Conservation (phyloP, 2,797 vertebrate species). For the Falco novaeseelandiae region DNA sequence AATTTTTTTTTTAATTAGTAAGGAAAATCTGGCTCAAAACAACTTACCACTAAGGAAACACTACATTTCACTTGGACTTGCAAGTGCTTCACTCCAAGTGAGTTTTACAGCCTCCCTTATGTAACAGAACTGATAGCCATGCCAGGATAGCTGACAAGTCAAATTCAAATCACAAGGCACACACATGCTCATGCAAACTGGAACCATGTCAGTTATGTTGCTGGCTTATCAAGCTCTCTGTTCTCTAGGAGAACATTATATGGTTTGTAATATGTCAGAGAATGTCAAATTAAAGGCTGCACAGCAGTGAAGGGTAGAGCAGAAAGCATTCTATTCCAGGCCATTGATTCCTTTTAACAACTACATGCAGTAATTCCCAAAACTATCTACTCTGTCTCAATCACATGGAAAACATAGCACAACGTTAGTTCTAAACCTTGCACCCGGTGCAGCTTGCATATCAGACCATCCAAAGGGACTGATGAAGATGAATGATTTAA, state of each 20-base stretch:
- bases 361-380: conserved; percentile 44
- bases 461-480: conserved; percentile 38
- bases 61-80: background rate
- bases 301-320: conserved; percentile 54
- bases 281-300: conserved; percentile 63
- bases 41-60: background rate
- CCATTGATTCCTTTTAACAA: conserved; percentile 72
- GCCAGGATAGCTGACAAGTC: conserved; percentile 37
- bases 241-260: conserved; percentile 58
- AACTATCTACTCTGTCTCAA: conserved; percentile 45
- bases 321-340: conserved; percentile 59
- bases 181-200: background rate
- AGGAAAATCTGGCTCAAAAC: background rate
- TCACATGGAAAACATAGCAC: conserved; percentile 28
- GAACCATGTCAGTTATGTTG: conserved; percentile 6
- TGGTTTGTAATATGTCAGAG: conserved; percentile 62
- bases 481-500: conserved; percentile 58
- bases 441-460: background rate
- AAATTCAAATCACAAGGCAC: conserved; percentile 31
- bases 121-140: conserved; percentile 10
- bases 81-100: background rate
- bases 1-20: background rate
- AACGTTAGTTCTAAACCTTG: conserved; percentile 16
- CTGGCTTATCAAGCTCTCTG: conserved; percentile 34
- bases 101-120: conserved; percentile 12